Percentiles rank a stretch among this genome's conserved stretches.
Evolutionary conservation across 2,888 invertebrate species (phyloP).

Genomic region (Acrocyrtus sp.): DNA sequence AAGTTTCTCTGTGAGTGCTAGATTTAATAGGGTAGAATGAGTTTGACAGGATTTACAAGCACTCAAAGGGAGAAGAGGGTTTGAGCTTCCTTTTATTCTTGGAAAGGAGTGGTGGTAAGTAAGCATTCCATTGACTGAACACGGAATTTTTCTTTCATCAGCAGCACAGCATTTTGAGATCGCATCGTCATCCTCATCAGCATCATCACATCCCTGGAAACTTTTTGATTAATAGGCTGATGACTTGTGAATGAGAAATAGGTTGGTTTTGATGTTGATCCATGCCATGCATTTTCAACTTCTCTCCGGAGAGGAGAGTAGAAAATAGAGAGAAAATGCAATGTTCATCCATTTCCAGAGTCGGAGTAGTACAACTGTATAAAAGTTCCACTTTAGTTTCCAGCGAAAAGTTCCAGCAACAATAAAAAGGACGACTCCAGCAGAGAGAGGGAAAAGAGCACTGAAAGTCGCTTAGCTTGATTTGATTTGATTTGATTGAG

Average conservation of each 20-base stretch:
- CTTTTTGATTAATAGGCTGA: conserved; percentile 64
- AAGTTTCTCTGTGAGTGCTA: conserved; percentile 36
- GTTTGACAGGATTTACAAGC: conserved; percentile 62
- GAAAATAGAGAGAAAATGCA: too few relatives aligned
- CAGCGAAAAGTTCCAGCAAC: conserved; percentile 8
- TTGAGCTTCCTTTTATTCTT: too few relatives aligned
- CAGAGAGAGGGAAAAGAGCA: conserved; percentile 49
- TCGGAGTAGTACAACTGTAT: not conserved
- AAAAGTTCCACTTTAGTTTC: not conserved
- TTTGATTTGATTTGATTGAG: conserved; percentile 62
- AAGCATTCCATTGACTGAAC: too few relatives aligned
- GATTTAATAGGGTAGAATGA: conserved; percentile 55
- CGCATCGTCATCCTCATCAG: too few relatives aligned
- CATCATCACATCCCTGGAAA: conserved; percentile 60
- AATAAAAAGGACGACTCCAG: conserved; percentile 33
- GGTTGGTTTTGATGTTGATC: conserved; percentile 24
- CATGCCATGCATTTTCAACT: conserved; percentile 21
- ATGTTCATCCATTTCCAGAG: not conserved
- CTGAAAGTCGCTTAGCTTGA: conserved; percentile 63
- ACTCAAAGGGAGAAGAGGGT: too few relatives aligned
- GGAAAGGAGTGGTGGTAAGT: too few relatives aligned
- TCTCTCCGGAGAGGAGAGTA: too few relatives aligned
- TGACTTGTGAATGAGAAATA: conserved; percentile 63
- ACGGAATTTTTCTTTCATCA: too few relatives aligned
- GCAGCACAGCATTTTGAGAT: too few relatives aligned